Evolutionary conservation across 2,888 invertebrate genomes (phyloP), one percentile per base, ranked within the genome.

Genomic region (Acanthococcus lagerstroemiae): DNA sequence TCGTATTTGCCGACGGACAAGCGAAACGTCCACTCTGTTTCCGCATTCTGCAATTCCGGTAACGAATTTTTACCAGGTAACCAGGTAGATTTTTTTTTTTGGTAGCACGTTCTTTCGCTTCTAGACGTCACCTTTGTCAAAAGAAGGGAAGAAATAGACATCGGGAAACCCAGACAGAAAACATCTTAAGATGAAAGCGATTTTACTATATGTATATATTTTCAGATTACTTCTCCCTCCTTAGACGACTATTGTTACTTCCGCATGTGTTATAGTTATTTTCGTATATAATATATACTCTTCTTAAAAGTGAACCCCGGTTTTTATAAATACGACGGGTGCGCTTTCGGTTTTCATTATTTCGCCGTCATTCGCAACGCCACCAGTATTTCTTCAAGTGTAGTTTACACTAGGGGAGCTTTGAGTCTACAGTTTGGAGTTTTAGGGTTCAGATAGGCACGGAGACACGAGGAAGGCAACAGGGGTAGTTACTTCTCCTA

Each of bases 211-310:
- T 19, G 21, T 48, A 26, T 45, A 46, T 44, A 58, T 56, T 37
- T 58, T 58, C 22, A 46, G 57, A 22, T 46, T 45, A 17, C 57
- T 24, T 15, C 4, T 44, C 25, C 9, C 27, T n/a, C 21, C 19
- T 25, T n/a, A 58, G 46, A 55, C 45, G 25, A 48, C 46, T 58
- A 58, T 58, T 58, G 58, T 58, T 58, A 58, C 58, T 58, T 58
- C 58, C 58, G 58, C 58, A 58, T 58, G 58, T 45, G 58, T 58
- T 58, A 58, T 44, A 58, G 58, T 58, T 58, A 58, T 58, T 58
- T 58, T 58, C 58, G 58, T 58, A 46, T 45, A 45, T 45, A 45
- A 5, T 17, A 5, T 45, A 37, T 15, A 15, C 15, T 9, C 57
- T 45, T 58, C 45, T 46, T 45, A 58, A 46, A 58, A 58, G 46